These are phyloP conservation scores for Psittacula cyanocephala DNA, from an alignment of 2,113 vertebrate genomes.

Conservation along the genomic window DNA sequence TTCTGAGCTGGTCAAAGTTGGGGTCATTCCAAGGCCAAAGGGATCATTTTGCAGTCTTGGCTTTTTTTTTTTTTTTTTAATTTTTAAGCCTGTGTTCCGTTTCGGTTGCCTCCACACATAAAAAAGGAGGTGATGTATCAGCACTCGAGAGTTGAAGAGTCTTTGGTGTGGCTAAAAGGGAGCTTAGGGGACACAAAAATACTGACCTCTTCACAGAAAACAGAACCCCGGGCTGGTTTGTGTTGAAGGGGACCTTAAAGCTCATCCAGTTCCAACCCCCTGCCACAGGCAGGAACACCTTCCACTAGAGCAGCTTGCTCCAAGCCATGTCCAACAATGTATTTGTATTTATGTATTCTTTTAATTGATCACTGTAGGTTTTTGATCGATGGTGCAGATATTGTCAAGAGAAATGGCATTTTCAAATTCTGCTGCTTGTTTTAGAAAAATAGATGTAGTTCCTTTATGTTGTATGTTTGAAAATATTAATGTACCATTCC, in stretches of 20 bases:
- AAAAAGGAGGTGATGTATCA: not conserved
- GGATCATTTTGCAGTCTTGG: not conserved
- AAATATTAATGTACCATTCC: not conserved
- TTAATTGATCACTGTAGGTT: not conserved
- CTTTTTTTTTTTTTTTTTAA: not conserved
- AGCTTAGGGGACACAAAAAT: not conserved
- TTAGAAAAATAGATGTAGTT: not conserved
- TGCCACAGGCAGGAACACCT: not conserved
- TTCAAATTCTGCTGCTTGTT: not conserved
- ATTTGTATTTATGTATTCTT: not conserved
- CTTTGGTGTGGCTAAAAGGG: not conserved
- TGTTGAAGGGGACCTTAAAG: not conserved
- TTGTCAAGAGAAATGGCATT: not conserved
- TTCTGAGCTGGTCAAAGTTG: not conserved
- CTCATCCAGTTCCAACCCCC: not conserved
- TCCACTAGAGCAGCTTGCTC: not conserved
- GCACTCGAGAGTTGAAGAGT: not conserved
- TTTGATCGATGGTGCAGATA: not conserved
- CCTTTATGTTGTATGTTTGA: not conserved
- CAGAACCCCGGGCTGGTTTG: not conserved
- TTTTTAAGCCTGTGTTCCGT: not conserved
- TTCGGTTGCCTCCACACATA: not conserved
- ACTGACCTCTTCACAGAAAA: not conserved
- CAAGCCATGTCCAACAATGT: not conserved
- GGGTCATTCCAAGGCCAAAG: slow-evolving; percentile 13